phyloP scores from a whole-genome alignment of 2,113 vertebrate genomes.

The Pionites leucogaster region DNA sequence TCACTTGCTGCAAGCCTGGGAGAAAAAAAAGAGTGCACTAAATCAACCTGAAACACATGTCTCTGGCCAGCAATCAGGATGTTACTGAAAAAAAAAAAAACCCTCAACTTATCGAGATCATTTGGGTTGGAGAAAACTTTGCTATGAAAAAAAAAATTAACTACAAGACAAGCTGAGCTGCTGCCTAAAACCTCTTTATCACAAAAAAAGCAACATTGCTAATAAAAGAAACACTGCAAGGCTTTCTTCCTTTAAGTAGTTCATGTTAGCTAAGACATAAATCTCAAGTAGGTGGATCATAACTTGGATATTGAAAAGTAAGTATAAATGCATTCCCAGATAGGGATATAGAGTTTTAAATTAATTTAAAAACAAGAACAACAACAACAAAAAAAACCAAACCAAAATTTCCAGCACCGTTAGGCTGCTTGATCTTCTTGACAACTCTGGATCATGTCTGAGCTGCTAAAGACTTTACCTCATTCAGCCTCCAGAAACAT shows the following conservation, averaged over 20 bases:
- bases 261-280: neutral
- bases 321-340: neutral
- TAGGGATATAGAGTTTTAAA: neutral
- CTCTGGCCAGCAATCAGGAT: neutral
- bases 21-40: neutral
- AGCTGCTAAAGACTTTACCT: neutral
- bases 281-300: neutral
- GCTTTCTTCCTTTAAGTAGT: neutral
- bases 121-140: neutral
- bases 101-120: rapidly evolving
- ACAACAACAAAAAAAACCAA: neutral
- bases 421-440: neutral
- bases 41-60: neutral
- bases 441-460: neutral
- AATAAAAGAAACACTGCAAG: neutral
- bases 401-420: neutral
- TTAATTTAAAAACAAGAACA: neutral
- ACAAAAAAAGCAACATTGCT: neutral
- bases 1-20: neutral
- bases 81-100: neutral
- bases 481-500: neutral
- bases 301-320: neutral
- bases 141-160: neutral
- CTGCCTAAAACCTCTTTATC: neutral
- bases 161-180: neutral